Base-by-base conservation (phyloP, 2,888 invertebrate species). In the Rhodophaea formosa region DNA sequence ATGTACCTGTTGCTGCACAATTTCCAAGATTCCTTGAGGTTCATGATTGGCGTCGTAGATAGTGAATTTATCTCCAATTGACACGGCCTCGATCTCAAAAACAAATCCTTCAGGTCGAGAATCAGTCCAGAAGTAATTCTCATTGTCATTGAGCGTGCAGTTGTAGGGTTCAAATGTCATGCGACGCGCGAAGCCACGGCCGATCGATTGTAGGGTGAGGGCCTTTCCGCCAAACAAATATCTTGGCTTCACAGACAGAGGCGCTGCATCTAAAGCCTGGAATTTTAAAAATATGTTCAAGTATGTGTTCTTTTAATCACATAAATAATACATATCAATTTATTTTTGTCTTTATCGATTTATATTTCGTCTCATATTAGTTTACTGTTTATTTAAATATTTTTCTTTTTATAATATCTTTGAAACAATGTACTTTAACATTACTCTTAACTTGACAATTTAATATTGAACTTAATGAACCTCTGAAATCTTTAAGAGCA, bases 41-140 rank as follows among this genome's bases (percentile, higher is more conserved):
- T 94, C 93, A 68, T 93, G 93, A 70, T 94, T 94, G 30, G 93
- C 92, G 76, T 95, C 94, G 68, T 93, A 94, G 58, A 95, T 92
- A n/a, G 94, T 94, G 71, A 95, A 95, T 75, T 94, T 94, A 68
- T 95, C 94, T 15, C 95, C 95, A 57, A 93, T 85, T 12, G 93
- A 93, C 7, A 95, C 91, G 0, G 94, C 93, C 73, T 94, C 94
- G 61, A 94, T 84, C 76, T 94, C 94, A 80, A 96, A 95, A 35
- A 93, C 94, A 77, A 93, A 96, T 53, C 96, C 96, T 78, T 94
- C 94, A 1, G 94, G 93, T 62, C 93, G 88, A 39, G 95, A 95
- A 84, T 96, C 96, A 23, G 95, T 94, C 95, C 95, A 96, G 88
- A 96, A 96, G 80, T 94, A 95, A 75, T 95, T 94, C 53, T 92